Conservation (phyloP, 2,888 invertebrate genomes). For the Phyllotreta cruciferae region DNA sequence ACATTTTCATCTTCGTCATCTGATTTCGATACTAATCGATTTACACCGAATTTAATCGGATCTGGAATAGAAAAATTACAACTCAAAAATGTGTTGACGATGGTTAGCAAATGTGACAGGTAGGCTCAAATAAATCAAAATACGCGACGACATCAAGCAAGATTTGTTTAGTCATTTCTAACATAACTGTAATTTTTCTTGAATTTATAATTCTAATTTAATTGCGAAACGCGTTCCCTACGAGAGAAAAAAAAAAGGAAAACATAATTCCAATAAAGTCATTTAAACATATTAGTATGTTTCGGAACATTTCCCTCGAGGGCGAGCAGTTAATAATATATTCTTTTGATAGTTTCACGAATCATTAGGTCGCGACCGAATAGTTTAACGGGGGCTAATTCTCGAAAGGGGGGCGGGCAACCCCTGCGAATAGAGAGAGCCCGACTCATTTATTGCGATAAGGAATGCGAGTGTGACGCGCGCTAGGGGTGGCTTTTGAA, state of each 20-base stretch:
- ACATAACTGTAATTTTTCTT: too few species aligned
- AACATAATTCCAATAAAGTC: conserved; percentile 43
- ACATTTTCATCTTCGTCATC: conserved; percentile 69
- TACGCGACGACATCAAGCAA: too few species aligned
- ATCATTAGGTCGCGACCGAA: conserved; percentile 56
- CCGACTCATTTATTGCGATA: conserved; percentile 53
- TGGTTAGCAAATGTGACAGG: too few species aligned
- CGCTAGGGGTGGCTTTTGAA: conserved; percentile 52
- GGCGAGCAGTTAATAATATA: conserved; percentile 47
- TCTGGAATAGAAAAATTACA: conserved; percentile 65
- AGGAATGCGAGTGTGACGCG: conserved; percentile 55
- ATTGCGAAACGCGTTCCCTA: background rate
- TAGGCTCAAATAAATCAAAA: too few species aligned
- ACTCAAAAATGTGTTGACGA: background rate
- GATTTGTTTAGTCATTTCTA: too few species aligned
- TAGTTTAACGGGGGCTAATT: conserved; percentile 51
- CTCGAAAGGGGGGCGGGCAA: conserved; percentile 38
- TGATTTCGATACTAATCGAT: conserved; percentile 74
- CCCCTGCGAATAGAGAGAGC: conserved; percentile 47
- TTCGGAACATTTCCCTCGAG: conserved; percentile 43
- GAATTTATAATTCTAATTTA: background rate
- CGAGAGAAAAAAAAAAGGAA: background rate
- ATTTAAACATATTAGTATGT: conserved; percentile 44
- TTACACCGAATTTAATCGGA: conserved; percentile 84
- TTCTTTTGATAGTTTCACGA: conserved; percentile 55